Percentiles rank a stretch among this genome's conserved stretches.
Conservation (phyloP, 2,888 invertebrate species). For the Orgyia antiqua region DNA sequence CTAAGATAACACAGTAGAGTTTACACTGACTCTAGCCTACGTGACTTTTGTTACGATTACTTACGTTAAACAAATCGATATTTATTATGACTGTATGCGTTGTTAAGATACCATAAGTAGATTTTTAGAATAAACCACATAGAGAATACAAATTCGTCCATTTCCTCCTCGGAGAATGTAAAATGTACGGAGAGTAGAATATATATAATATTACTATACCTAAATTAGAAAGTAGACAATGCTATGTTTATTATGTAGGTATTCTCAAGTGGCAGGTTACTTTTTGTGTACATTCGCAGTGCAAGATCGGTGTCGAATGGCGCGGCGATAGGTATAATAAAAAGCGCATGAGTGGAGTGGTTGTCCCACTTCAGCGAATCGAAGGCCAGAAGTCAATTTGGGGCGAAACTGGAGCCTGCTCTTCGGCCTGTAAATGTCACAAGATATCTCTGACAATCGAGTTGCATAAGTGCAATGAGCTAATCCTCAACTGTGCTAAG, state of each 20-base stretch:
- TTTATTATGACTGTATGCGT: not conserved
- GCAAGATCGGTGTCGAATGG: slow-evolving; percentile 31
- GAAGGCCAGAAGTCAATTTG: slow-evolving; percentile 63
- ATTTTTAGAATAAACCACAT: not conserved
- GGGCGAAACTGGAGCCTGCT: slow-evolving; percentile 51
- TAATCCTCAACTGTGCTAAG: slow-evolving; percentile 25
- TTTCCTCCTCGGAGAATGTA: slow-evolving; percentile 3
- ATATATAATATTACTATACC: slow-evolving; percentile 5
- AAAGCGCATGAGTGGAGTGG: slow-evolving; percentile 36
- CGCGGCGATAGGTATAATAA: slow-evolving; percentile 30
- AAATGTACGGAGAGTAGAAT: slow-evolving; percentile 1
- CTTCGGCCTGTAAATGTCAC: slow-evolving; percentile 57
- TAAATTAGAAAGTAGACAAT: slow-evolving; percentile 30
- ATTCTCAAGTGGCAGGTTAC: slow-evolving; percentile 28
- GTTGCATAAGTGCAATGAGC: slow-evolving; percentile 41
- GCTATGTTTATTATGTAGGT: slow-evolving; percentile 18
- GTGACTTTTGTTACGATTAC: slow-evolving; percentile 1
- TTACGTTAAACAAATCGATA: not conserved
- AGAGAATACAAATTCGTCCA: not conserved
- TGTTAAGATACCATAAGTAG: not conserved
- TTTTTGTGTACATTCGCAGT: slow-evolving; percentile 22
- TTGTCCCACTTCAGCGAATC: slow-evolving; percentile 48
- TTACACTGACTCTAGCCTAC: not conserved
- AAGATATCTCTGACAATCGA: slow-evolving; percentile 43
- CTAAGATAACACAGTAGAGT: not conserved